phyloP scores from a whole-genome alignment of 2,797 vertebrate genomes.

The Emydoidea blandingii region DNA sequence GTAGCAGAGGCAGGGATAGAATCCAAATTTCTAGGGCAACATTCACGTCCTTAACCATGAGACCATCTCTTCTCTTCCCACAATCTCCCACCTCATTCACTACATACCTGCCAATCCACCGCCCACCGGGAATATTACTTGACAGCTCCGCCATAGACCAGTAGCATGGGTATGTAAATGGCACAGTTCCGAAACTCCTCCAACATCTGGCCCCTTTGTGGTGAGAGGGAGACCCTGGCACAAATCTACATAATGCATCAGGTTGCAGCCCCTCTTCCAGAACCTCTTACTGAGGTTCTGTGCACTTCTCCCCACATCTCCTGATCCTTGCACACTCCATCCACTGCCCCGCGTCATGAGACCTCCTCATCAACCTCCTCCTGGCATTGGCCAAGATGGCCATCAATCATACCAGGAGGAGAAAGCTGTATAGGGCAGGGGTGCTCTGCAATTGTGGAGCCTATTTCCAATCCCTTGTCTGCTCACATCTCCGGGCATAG shows the following conservation, averaged over 20 bases:
- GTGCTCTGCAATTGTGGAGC: neutral
- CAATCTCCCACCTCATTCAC: neutral
- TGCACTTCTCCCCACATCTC: too few relatives aligned
- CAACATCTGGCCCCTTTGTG: neutral
- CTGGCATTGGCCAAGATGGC: neutral
- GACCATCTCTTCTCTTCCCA: neutral
- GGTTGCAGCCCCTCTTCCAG: neutral
- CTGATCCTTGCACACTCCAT: too few relatives aligned
- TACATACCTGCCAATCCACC: neutral
- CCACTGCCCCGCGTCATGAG: neutral
- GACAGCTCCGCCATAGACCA: too few relatives aligned
- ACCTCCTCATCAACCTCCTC: neutral
- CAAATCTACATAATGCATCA: neutral
- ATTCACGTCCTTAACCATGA: neutral
- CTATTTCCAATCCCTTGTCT: neutral
- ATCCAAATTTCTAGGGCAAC: neutral
- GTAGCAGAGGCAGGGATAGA: too few relatives aligned
- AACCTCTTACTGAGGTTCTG: too few relatives aligned
- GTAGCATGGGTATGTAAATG: neutral
- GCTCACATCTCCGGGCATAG: neutral
- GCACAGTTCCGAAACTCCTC: neutral
- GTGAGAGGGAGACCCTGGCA: neutral
- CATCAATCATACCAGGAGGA: neutral
- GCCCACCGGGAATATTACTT: neutral
- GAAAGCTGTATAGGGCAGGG: neutral